Evolutionary conservation across 1,140 invertebrate species (phyloP).

Genomic region (Formica exsecta): DNA sequence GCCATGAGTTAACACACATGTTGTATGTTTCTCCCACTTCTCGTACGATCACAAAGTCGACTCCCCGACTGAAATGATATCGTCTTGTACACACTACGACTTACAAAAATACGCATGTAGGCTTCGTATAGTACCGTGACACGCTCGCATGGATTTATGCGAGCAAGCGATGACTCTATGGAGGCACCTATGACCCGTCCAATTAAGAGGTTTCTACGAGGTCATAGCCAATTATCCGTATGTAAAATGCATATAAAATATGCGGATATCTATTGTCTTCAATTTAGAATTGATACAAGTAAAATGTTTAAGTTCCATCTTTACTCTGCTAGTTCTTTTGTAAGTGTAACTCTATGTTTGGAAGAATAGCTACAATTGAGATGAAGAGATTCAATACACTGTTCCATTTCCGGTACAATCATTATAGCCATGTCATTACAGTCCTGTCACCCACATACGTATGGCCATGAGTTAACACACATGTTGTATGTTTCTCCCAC

Average conservation of each 20-base stretch:
- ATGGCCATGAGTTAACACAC: conserved; percentile 25
- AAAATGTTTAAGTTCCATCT: background rate
- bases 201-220: conserved; percentile 64
- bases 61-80: conserved; percentile 71
- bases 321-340: background rate
- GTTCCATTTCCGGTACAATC: background rate
- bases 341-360: background rate
- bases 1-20: conserved; percentile 30
- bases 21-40: conserved; percentile 14
- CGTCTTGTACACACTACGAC: conserved; percentile 51
- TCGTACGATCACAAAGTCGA: conserved; percentile 67
- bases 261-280: no score
- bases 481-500: conserved; percentile 16
- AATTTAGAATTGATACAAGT: background rate
- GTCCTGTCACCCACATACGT: conserved; percentile 65
- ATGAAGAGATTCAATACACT: background rate
- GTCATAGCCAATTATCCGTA: conserved; percentile 67
- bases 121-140: conserved; percentile 10
- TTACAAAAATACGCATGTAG: conserved; percentile 47
- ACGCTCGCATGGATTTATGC: conserved; percentile 65
- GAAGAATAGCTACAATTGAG: background rate
- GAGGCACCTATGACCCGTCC: conserved; percentile 45
- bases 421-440: conserved; percentile 26
- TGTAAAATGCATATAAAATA: no score
- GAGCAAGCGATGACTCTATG: conserved; percentile 57